Evolutionary conservation across 2,797 vertebrate species (phyloP).

Genomic region (Anniella stebbinsi): DNA sequence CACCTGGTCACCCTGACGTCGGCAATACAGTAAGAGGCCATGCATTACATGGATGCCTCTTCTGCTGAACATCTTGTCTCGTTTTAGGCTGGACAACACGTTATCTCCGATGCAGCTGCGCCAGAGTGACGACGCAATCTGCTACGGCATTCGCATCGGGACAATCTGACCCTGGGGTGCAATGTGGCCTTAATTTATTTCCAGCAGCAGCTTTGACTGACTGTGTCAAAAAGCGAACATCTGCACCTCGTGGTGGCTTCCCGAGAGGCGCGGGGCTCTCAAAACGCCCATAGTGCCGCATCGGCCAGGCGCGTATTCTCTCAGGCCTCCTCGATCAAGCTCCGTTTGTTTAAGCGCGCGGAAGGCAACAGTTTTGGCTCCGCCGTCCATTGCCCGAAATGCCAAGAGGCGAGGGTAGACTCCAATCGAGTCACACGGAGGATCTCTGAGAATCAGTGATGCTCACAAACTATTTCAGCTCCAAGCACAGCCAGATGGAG

Average conservation of each 20-base stretch:
- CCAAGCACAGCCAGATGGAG: neutral
- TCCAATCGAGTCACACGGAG: neutral
- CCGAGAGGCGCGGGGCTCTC: constrained; percentile 13
- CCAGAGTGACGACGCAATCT: neutral
- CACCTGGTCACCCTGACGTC: no score
- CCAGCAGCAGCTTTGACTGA: constrained; percentile 55
- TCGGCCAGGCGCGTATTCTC: neutral
- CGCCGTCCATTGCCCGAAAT: constrained; percentile 12
- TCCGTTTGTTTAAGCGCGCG: constrained; percentile 29
- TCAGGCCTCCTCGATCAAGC: accelerated
- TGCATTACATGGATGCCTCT: neutral
- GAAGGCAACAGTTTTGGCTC: neutral
- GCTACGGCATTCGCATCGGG: neutral
- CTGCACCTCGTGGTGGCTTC: neutral
- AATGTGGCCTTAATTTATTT: neutral
- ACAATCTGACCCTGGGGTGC: neutral
- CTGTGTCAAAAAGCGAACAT: constrained; percentile 50
- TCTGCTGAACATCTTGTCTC: neutral
- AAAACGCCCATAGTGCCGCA: constrained; percentile 11
- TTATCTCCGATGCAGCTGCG: neutral
- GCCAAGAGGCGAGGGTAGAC: neutral
- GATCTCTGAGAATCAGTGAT: neutral
- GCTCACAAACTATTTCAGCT: neutral
- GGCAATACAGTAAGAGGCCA: neutral
- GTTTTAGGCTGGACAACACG: neutral